Conservation (phyloP, 2,888 invertebrate genomes). For the Nomada hirtipes region DNA sequence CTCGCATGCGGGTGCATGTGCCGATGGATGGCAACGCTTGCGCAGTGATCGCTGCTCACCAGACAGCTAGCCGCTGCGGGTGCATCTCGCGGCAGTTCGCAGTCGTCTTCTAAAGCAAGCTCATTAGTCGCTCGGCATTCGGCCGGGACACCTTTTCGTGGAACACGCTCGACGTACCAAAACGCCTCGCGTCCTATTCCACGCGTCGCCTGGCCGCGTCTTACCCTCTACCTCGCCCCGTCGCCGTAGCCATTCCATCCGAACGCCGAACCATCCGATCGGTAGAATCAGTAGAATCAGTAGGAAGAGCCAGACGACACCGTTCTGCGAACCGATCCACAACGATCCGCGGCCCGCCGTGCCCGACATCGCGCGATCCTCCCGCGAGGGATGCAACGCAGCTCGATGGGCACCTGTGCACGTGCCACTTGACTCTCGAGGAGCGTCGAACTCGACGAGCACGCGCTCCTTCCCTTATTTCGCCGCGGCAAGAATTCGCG, state of each 20-base stretch:
- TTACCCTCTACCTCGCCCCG: neutral
- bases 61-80: conserved; percentile 80
- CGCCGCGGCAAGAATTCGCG: neutral
- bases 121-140: conserved; percentile 76
- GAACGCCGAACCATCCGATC: neutral
- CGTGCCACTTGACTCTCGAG: conserved; percentile 59
- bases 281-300: neutral
- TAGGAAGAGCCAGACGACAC: neutral
- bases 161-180: conserved; percentile 24
- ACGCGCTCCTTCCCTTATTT: conserved; percentile 36
- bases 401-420: conserved; percentile 55
- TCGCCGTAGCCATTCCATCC: neutral
- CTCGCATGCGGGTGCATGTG: conserved; percentile 72
- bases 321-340: neutral
- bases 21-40: conserved; percentile 76
- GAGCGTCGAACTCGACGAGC: conserved; percentile 61
- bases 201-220: neutral
- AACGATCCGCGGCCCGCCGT: neutral
- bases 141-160: conserved; percentile 61
- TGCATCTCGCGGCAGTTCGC: conserved; percentile 80
- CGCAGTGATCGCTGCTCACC: conserved; percentile 75
- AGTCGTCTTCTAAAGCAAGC: conserved; percentile 78
- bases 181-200: neutral
- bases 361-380: neutral
- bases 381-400: conserved; percentile 44